phyloP scores from a whole-genome alignment of 2,888 invertebrate genomes.

The Callosobruchus maculatus region DNA sequence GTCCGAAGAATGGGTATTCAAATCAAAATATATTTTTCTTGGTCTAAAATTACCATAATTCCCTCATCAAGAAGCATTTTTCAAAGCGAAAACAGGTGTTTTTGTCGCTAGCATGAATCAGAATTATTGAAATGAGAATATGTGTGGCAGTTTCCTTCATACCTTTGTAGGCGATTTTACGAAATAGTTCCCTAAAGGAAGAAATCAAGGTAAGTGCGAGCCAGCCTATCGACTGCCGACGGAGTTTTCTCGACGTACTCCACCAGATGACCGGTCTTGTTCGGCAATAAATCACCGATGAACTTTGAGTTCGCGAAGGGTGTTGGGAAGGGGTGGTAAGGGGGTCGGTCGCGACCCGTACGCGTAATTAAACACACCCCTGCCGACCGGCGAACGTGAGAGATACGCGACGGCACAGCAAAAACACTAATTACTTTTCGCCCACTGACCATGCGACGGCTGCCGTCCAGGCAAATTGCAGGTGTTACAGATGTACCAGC shows the following conservation, averaged over 20 bases:
- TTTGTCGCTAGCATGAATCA: too few relatives aligned
- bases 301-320: constrained; percentile 26
- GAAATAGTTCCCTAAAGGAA: too few relatives aligned
- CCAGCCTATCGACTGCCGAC: too few relatives aligned
- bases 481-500: constrained; percentile 38
- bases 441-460: constrained; percentile 19
- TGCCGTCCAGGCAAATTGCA: constrained; percentile 26
- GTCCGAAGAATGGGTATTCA: too few relatives aligned
- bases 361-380: constrained; percentile 38
- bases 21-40: too few relatives aligned
- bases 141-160: too few relatives aligned
- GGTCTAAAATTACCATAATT: too few relatives aligned
- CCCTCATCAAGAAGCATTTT: too few relatives aligned
- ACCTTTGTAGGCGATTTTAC: too few relatives aligned
- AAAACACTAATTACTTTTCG: constrained; percentile 50
- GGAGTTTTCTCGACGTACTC: constrained; percentile 1
- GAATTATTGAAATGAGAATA: too few relatives aligned
- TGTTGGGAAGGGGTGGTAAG: neutral
- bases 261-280: constrained; percentile 40
- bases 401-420: constrained; percentile 36
- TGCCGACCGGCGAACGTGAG: constrained; percentile 40
- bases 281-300: constrained; percentile 45
- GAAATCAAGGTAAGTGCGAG: too few relatives aligned
- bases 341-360: constrained; percentile 1
- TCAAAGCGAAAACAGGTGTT: too few relatives aligned